Conservation (phyloP, 2,888 invertebrate genomes). For the Cepaea hortensis region DNA sequence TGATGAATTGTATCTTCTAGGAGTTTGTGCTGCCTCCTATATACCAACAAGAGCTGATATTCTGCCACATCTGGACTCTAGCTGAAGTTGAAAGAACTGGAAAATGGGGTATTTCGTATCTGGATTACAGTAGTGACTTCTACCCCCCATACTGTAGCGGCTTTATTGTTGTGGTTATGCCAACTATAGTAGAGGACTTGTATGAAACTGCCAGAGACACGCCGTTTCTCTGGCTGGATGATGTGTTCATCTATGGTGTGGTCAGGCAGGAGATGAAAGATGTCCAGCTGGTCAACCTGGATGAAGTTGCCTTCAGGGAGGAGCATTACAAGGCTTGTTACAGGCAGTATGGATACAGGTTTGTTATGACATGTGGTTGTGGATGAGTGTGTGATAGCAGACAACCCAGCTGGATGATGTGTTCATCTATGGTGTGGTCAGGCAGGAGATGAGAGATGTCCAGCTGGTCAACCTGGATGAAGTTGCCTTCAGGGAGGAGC, state of each 20-base stretch:
- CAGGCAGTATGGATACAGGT: constrained; percentile 35
- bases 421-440: constrained; percentile 43
- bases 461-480: constrained; percentile 41
- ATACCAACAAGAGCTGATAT: constrained; percentile 28
- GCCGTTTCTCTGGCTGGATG: constrained; percentile 37
- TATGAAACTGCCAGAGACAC: constrained; percentile 34
- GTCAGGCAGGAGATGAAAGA: constrained; percentile 29
- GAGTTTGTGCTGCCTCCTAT: constrained; percentile 31
- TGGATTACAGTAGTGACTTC: constrained; percentile 15
- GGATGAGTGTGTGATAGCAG: no score
- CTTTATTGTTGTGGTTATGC: constrained; percentile 41
- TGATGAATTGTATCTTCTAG: neutral
- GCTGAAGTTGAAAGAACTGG: constrained; percentile 40
- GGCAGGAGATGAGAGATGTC: constrained; percentile 24
- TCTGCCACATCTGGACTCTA: constrained; percentile 28
- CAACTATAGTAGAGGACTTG: constrained; percentile 28
- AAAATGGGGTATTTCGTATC: constrained; percentile 28
- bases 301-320: constrained; percentile 32
- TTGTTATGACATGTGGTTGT: no score
- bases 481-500: constrained; percentile 25
- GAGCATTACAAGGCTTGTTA: constrained; percentile 33
- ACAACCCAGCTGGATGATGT: neutral
- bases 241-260: constrained; percentile 43
- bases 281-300: constrained; percentile 39
- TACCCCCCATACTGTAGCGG: constrained; percentile 43